Evolutionary conservation across 2,888 invertebrate species (phyloP).

Genomic region (Dolomedes plantarius): DNA sequence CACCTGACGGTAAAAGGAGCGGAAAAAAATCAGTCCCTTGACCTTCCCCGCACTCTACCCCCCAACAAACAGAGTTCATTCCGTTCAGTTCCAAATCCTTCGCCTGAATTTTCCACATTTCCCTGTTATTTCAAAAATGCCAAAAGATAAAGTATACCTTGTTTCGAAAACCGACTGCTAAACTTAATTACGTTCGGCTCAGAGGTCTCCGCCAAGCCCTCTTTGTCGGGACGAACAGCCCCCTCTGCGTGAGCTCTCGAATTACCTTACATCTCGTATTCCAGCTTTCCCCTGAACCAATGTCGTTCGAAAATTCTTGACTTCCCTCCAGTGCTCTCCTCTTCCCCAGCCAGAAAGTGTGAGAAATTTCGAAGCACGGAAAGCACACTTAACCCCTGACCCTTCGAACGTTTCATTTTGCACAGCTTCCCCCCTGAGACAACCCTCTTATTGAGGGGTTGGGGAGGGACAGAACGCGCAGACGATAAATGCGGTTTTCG

Average conservation of each 20-base stretch:
- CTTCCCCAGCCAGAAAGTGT: slow-evolving; percentile 29
- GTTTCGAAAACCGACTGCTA: neutral
- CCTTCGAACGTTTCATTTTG: slow-evolving; percentile 15
- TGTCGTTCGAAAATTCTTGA: neutral
- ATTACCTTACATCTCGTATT: neutral
- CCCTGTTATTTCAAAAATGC: too few species aligned
- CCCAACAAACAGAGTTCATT: too few species aligned
- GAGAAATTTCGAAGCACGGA: slow-evolving; percentile 53
- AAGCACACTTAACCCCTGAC: slow-evolving; percentile 59
- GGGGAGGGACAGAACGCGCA: neutral
- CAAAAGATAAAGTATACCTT: too few species aligned
- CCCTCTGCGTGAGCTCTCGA: neutral
- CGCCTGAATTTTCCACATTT: too few species aligned
- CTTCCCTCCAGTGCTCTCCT: neutral
- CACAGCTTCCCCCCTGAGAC: neutral
- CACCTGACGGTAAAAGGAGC: too few species aligned
- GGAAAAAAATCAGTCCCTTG: too few species aligned
- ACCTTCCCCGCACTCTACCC: too few species aligned
- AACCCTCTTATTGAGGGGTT: slow-evolving; percentile 8
- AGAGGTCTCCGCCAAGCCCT: neutral
- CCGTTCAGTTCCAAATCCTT: too few species aligned
- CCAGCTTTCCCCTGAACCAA: neutral
- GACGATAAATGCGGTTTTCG: slow-evolving; percentile 11
- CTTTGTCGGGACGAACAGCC: neutral
- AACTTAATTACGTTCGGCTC: neutral